phyloP scores from a whole-genome alignment of 2,888 invertebrate species.

The Patella pellucida region DNA sequence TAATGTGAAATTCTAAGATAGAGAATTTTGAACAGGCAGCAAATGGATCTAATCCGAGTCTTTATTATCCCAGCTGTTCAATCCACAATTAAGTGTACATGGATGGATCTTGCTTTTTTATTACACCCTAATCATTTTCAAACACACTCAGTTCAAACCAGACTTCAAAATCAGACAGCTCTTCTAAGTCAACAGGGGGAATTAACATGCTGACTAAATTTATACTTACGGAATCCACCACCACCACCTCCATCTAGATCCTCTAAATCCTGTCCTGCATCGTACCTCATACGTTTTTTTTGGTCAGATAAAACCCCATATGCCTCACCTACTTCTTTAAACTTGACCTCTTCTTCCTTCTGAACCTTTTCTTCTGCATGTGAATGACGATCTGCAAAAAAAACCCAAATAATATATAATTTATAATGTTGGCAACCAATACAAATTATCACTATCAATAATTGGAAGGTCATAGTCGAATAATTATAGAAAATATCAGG shows the following conservation, averaged over 20 bases:
- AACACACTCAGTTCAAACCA: too few relatives aligned
- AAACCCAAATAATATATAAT: neutral
- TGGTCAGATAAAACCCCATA: constrained; percentile 92
- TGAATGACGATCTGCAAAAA: constrained; percentile 84
- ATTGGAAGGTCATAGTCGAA: neutral
- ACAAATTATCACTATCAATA: neutral
- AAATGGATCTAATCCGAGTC: neutral
- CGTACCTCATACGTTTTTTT: constrained; percentile 90
- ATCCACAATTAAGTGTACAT: too few relatives aligned
- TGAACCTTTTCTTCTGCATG: constrained; percentile 86
- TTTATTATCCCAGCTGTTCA: too few relatives aligned
- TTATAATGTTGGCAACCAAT: too few relatives aligned
- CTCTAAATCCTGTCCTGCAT: constrained; percentile 90
- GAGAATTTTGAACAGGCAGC: neutral
- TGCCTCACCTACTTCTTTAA: constrained; percentile 97
- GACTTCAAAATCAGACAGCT: too few relatives aligned
- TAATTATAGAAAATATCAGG: neutral
- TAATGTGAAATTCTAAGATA: constrained; percentile 14
- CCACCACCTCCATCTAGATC: constrained; percentile 73
- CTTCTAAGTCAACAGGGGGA: too few relatives aligned
- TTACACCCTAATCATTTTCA: too few relatives aligned
- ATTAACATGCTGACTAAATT: too few relatives aligned
- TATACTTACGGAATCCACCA: constrained; percentile 50
- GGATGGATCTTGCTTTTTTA: too few relatives aligned
- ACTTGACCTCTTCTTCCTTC: constrained; percentile 92